phyloP scores from a whole-genome alignment of 2,113 vertebrate genomes.

The Tachuris rubrigastra region DNA sequence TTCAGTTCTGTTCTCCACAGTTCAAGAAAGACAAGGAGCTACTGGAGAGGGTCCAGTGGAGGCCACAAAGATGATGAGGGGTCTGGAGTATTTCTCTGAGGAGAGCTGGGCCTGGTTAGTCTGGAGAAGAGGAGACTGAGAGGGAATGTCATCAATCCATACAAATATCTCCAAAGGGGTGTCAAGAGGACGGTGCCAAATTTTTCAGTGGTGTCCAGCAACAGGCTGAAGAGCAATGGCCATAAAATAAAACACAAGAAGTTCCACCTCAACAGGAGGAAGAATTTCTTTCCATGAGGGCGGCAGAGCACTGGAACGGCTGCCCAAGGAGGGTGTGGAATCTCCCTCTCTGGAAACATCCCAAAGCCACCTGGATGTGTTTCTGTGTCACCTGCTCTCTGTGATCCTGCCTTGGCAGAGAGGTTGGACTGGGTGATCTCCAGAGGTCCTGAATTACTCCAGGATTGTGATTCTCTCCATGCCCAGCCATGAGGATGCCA shows the following conservation, averaged over 20 bases:
- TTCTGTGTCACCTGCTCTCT: background rate
- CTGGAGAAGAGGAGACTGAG: background rate
- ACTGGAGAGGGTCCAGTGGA: background rate
- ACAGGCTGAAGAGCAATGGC: background rate
- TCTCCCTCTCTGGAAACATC: background rate
- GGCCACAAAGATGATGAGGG: background rate
- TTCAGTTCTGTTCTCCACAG: background rate
- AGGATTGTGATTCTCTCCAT: rapidly evolving
- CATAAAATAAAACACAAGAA: background rate
- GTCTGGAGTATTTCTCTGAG: background rate
- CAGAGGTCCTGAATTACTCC: background rate
- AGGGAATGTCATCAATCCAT: background rate
- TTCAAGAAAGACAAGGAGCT: background rate
- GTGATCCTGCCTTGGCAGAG: background rate
- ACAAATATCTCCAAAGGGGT: background rate
- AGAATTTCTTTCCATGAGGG: background rate
- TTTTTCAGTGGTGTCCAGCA: background rate
- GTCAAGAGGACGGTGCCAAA: background rate
- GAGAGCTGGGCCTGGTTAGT: background rate
- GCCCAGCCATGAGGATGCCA: rapidly evolving
- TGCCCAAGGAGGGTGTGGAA: background rate
- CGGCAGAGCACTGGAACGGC: background rate
- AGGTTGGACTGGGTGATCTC: background rate
- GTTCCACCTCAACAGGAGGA: background rate
- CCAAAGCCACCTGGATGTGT: background rate